These are phyloP conservation scores for Sorex maritimensis DNA, from an alignment of 2,797 vertebrate genomes.

Conservation along the genomic window DNA sequence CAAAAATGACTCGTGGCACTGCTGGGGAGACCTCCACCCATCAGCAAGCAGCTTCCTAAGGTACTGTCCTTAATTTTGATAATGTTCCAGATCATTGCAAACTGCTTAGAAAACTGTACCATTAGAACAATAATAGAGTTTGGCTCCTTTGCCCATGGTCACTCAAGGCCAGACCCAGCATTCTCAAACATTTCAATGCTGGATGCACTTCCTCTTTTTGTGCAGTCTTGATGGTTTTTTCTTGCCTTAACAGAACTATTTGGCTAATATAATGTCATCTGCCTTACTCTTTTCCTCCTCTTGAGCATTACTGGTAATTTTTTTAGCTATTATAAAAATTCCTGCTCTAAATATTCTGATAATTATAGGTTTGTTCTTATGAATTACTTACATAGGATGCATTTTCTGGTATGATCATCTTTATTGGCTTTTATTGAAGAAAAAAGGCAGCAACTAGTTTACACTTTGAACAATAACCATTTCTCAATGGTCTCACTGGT, in stretches of 20 bases:
- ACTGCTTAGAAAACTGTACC: not conserved
- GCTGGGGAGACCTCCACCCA: no score
- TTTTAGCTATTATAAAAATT: constrained; percentile 73
- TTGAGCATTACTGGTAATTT: constrained; percentile 56
- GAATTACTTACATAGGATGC: constrained; percentile 52
- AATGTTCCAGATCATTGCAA: constrained; percentile 33
- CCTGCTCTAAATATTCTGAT: constrained; percentile 66
- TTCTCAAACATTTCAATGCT: not conserved
- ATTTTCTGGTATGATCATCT: constrained; percentile 74
- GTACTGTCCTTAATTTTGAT: not conserved
- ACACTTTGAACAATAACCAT: constrained; percentile 33
- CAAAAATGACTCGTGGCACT: no score
- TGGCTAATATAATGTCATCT: not conserved
- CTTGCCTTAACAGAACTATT: constrained; percentile 33
- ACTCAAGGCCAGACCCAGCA: not conserved
- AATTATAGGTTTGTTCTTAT: constrained; percentile 67
- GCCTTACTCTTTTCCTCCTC: constrained; percentile 35
- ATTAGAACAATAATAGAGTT: not conserved
- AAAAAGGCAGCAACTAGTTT: constrained; percentile 51
- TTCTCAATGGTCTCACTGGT: constrained; percentile 63
- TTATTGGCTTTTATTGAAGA: constrained; percentile 56
- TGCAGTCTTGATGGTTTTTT: not conserved
- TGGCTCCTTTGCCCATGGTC: not conserved
- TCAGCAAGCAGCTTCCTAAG: not conserved
- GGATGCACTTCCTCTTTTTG: not conserved